These are phyloP conservation scores for Psylliodes chrysocephalus DNA, from an alignment of 2,888 invertebrate genomes.

Conservation along the genomic window DNA sequence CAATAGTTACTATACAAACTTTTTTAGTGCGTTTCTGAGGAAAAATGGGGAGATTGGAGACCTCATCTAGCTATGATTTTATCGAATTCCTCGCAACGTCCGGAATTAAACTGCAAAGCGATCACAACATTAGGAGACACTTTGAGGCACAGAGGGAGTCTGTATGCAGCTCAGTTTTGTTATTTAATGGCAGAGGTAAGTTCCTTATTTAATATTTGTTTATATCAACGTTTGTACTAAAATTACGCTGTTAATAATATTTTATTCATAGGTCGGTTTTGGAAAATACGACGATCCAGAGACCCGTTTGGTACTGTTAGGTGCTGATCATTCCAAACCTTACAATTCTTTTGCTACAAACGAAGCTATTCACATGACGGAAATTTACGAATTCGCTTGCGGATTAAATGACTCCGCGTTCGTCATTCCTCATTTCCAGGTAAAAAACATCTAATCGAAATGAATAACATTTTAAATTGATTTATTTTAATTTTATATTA, in stretches of 20 bases:
- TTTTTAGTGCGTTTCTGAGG: slow-evolving; percentile 73
- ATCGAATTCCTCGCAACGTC: slow-evolving; percentile 81
- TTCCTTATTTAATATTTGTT: background rate
- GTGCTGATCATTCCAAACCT: slow-evolving; percentile 73
- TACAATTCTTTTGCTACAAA: slow-evolving; percentile 79
- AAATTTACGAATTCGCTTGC: slow-evolving; percentile 94
- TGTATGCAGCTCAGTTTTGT: slow-evolving; percentile 95
- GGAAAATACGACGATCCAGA: slow-evolving; percentile 64
- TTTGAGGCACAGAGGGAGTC: slow-evolving; percentile 77
- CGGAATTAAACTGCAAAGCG: slow-evolving; percentile 81
- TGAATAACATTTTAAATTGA: too few species aligned
- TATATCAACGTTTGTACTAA: too few species aligned
- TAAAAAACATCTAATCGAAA: slow-evolving; percentile 57
- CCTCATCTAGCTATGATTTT: slow-evolving; percentile 96
- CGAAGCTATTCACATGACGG: slow-evolving; percentile 92
- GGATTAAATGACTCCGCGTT: slow-evolving; percentile 80
- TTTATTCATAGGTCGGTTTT: slow-evolving; percentile 63
- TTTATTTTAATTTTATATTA: too few species aligned
- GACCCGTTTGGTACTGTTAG: slow-evolving; percentile 82
- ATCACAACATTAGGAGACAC: slow-evolving; percentile 82
- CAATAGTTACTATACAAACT: too few species aligned
- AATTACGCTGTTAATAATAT: background rate
- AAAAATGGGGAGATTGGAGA: slow-evolving; percentile 92
- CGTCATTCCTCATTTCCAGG: slow-evolving; percentile 79
- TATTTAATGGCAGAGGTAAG: slow-evolving; percentile 83